Evolutionary conservation across 2,888 invertebrate genomes (phyloP), one percentile per base, ranked within the genome.

Genomic region (Lepidochrysops patricia): DNA sequence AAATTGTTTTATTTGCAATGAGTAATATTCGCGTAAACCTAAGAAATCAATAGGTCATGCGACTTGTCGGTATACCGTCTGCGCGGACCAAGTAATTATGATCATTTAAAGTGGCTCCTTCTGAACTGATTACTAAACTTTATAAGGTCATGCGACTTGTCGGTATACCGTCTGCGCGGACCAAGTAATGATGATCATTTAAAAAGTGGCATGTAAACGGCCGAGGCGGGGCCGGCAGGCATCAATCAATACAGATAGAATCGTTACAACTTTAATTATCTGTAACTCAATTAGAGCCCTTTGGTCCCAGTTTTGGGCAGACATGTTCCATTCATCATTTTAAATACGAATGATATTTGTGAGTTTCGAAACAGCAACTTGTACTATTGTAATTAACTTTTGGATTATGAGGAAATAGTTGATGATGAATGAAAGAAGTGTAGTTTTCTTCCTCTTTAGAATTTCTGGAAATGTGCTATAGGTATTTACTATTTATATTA

Each of bases 251-350:
- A 58, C 58, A 49, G 60, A 66, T 65, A 64, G 62, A 69, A 66
- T 66, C 65, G 66, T 64, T 68, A 60, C 61, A 62, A 64, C 64
- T 69, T 70, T 70, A 70, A 70, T 70, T 70, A 70, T 67, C 69
- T 65, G 65, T 70, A 67, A 66, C 68, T 68, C 62, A 67, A 68
- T 68, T 67, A 68, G 57, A 13, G 35, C 52, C 56, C 49, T 60
- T 25, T 48, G 56, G 26, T 13, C 27, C 13, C 48, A 48, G n/a
- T 57, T 26, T 29, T 48, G 29, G 15, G 43, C 29, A 35, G 57
- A 57, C 37, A 27, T 27, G 26, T 57, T 43, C 13, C 37, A 37
- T 43, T 57, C 57, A 57, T 43, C 57, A 43, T 57, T 34, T 34
- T 34, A 57, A 57, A 57, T 37, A 23, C 37, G 29, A 54, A 26